Evolutionary conservation across 2,113 vertebrate genomes (phyloP).

Genomic region (Microcebus tavaratra): DNA sequence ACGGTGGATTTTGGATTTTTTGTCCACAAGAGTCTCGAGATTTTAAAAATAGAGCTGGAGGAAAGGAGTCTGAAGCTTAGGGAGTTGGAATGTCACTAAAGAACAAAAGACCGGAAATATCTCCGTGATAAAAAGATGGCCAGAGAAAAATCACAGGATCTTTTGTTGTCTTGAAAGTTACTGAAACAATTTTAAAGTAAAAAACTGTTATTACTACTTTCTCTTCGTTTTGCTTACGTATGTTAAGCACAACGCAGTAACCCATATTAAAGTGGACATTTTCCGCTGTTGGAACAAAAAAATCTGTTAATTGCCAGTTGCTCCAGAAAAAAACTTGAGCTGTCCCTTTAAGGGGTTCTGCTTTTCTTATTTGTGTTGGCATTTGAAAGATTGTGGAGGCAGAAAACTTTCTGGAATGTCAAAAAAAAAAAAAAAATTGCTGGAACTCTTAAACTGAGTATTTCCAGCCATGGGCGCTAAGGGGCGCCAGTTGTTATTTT

Average conservation of each 20-base stretch:
- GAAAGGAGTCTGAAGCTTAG: background rate
- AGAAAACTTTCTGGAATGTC: slow-evolving; percentile 91
- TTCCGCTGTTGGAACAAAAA: background rate
- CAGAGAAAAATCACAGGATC: background rate
- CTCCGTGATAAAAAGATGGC: background rate
- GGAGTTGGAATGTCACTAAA: background rate
- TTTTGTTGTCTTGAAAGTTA: background rate
- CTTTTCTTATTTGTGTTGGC: slow-evolving; percentile 85
- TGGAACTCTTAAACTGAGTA: slow-evolving; percentile 80
- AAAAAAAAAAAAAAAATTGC: slow-evolving; percentile 75
- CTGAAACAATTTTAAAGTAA: background rate
- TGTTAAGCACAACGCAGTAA: background rate
- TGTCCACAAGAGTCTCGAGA: background rate
- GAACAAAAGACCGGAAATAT: slow-evolving; percentile 69
- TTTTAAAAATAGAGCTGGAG: background rate
- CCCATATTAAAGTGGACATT: background rate
- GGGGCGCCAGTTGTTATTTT: slow-evolving; percentile 87
- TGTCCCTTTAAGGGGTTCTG: slow-evolving; percentile 83
- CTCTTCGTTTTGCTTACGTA: rapidly evolving
- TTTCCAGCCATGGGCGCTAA: slow-evolving; percentile 85
- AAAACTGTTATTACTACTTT: background rate
- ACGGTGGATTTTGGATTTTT: background rate
- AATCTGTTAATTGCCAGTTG: background rate
- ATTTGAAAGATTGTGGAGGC: slow-evolving; percentile 83
- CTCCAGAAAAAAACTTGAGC: slow-evolving; percentile 57